These are phyloP conservation scores for Caenorhabditis virilis DNA, from an alignment of 2,888 invertebrate genomes.

Conservation along the genomic window DNA sequence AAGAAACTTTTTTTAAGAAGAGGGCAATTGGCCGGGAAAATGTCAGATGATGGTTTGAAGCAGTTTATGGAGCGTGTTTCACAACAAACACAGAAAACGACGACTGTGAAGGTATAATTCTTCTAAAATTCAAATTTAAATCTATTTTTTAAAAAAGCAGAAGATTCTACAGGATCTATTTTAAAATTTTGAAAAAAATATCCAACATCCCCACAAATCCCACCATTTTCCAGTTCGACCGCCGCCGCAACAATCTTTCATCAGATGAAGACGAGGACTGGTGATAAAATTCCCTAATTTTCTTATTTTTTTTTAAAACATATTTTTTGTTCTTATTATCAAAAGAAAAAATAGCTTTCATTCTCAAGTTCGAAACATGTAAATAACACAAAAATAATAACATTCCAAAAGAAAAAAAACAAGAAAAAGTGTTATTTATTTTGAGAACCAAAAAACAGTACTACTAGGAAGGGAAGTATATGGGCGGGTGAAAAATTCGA, in stretches of 20 bases:
- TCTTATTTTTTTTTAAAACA: too few species aligned
- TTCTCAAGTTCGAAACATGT: too few species aligned
- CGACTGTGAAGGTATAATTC: constrained; percentile 59
- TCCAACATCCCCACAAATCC: neutral
- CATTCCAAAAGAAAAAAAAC: too few species aligned
- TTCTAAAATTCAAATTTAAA: neutral
- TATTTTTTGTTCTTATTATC: too few species aligned
- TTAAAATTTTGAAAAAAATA: neutral
- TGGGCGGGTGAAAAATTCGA: too few species aligned
- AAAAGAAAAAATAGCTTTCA: too few species aligned
- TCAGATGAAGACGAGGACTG: constrained; percentile 71
- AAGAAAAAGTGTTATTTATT: too few species aligned
- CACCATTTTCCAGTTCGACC: constrained; percentile 60
- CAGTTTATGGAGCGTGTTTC: constrained; percentile 61
- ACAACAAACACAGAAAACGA: constrained; percentile 54
- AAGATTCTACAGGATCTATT: neutral
- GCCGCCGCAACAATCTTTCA: constrained; percentile 64
- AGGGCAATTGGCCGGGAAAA: constrained; percentile 64
- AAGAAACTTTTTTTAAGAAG: constrained; percentile 45
- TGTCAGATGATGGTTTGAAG: constrained; percentile 62
- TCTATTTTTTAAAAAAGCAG: neutral
- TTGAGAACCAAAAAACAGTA: too few species aligned
- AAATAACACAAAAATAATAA: too few species aligned
- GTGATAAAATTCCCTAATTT: too few species aligned
- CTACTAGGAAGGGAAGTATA: too few species aligned